Percentiles rank a stretch among this genome's conserved stretches.
phyloP scores from a whole-genome alignment of 2,888 invertebrate species.

The Athripsodes cinereus region DNA sequence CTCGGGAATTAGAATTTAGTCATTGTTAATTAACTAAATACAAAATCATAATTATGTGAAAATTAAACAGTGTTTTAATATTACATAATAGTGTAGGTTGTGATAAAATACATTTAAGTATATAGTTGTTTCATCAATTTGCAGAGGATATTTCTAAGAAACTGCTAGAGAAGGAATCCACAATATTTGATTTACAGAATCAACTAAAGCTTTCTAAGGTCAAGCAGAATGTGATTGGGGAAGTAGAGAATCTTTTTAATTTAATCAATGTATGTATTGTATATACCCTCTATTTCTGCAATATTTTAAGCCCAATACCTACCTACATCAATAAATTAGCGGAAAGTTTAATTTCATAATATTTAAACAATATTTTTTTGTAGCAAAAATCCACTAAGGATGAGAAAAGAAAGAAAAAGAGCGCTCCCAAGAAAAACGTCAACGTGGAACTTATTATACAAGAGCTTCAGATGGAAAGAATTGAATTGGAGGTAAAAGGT shows the following conservation, averaged over 20 bases:
- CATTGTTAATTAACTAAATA: too few species aligned
- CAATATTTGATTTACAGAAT: conserved; percentile 18
- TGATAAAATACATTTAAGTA: too few species aligned
- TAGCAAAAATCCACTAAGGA: conserved; percentile 1
- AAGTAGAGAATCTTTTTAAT: conserved; percentile 15
- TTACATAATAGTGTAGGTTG: too few species aligned
- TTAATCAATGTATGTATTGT: conserved; percentile 10
- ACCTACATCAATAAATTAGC: background rate
- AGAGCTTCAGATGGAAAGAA: conserved; percentile 11
- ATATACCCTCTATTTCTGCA: too few species aligned
- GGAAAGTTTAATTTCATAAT: too few species aligned
- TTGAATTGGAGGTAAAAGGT: conserved; percentile 4
- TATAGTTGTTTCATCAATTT: too few species aligned
- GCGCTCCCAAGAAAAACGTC: background rate
- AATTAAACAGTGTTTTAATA: too few species aligned
- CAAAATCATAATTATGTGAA: too few species aligned
- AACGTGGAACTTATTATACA: background rate
- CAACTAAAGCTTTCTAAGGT: conserved; percentile 17
- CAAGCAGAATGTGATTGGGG: conserved; percentile 11
- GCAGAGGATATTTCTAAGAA: conserved; percentile 15
- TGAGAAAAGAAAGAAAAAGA: background rate
- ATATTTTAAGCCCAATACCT: too few species aligned
- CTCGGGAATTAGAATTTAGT: too few species aligned
- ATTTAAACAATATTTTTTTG: too few species aligned
- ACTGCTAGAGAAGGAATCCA: conserved; percentile 18